Evolutionary conservation across 1,140 invertebrate genomes (phyloP).

Genomic region (Neodiprion fabricii): DNA sequence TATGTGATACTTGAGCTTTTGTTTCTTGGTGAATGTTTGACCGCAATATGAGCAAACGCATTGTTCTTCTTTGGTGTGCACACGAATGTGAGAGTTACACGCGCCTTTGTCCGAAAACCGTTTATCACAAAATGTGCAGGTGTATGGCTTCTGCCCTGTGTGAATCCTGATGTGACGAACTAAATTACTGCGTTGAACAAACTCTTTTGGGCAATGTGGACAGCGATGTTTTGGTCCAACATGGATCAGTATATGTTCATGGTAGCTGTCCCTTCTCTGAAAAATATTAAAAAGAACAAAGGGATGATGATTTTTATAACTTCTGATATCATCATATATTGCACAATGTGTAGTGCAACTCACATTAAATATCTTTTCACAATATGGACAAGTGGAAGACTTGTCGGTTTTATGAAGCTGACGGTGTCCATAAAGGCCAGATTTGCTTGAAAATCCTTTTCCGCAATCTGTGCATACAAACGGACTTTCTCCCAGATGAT

Average conservation of each 20-base stretch:
- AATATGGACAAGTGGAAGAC: constrained; percentile 33
- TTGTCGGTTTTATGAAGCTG: constrained; percentile 34
- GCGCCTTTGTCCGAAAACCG: constrained; percentile 66
- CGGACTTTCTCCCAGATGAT: constrained; percentile 34
- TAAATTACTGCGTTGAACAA: constrained; percentile 66
- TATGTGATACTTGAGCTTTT: constrained; percentile 50
- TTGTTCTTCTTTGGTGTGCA: constrained; percentile 61
- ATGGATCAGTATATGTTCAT: constrained; percentile 65
- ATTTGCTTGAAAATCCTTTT: constrained; percentile 42
- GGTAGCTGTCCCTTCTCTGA: constrained; percentile 62
- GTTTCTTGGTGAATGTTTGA: constrained; percentile 57
- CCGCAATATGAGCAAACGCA: constrained; percentile 63
- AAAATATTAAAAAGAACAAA: not conserved
- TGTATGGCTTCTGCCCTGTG: constrained; percentile 65
- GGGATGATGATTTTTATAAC: not conserved
- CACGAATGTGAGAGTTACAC: constrained; percentile 63
- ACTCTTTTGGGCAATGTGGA: constrained; percentile 64
- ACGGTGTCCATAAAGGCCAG: constrained; percentile 41
- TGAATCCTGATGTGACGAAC: constrained; percentile 64
- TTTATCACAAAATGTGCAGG: constrained; percentile 61
- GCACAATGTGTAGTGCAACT: not conserved
- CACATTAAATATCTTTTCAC: constrained; percentile 38
- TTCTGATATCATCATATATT: constrained; percentile 8
- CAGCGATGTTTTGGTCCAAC: constrained; percentile 63
- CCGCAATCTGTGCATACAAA: constrained; percentile 36